Evolutionary conservation across 1,140 invertebrate species (phyloP).

Genomic region (Dryas iulia): DNA sequence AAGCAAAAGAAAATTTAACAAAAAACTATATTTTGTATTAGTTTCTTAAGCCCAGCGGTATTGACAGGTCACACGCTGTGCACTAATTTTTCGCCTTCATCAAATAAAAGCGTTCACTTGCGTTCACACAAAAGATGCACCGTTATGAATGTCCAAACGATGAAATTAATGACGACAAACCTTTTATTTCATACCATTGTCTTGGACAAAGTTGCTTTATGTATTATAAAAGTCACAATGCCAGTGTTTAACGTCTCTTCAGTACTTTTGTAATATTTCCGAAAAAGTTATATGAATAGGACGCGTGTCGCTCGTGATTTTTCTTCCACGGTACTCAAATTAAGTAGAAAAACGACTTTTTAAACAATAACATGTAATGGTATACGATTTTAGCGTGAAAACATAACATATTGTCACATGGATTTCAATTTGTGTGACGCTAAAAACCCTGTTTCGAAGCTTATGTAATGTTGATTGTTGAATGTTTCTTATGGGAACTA

Average conservation of each 20-base stretch:
- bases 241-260: slow-evolving; percentile 76
- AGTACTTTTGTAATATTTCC: slow-evolving; percentile 65
- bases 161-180: slow-evolving; percentile 72
- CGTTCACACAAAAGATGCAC: slow-evolving; percentile 63
- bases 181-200: slow-evolving; percentile 71
- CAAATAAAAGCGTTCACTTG: slow-evolving; percentile 47
- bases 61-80: slow-evolving; percentile 55
- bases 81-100: slow-evolving; percentile 62
- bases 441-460: neutral
- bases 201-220: slow-evolving; percentile 68
- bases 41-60: slow-evolving; percentile 29
- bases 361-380: slow-evolving; percentile 11
- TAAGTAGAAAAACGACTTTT: slow-evolving; percentile 13
- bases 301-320: slow-evolving; percentile 65
- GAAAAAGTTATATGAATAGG: slow-evolving; percentile 62
- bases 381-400: neutral
- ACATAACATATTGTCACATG: neutral
- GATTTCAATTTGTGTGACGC: neutral
- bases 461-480: neutral
- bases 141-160: slow-evolving; percentile 74
- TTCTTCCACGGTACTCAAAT: slow-evolving; percentile 46
- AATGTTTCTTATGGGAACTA: neutral
- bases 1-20: neutral
- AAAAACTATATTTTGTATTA: slow-evolving; percentile 19
- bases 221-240: slow-evolving; percentile 72